These are phyloP conservation scores for Esperia sulphurella DNA, from an alignment of 2,888 invertebrate genomes.

Conservation along the genomic window DNA sequence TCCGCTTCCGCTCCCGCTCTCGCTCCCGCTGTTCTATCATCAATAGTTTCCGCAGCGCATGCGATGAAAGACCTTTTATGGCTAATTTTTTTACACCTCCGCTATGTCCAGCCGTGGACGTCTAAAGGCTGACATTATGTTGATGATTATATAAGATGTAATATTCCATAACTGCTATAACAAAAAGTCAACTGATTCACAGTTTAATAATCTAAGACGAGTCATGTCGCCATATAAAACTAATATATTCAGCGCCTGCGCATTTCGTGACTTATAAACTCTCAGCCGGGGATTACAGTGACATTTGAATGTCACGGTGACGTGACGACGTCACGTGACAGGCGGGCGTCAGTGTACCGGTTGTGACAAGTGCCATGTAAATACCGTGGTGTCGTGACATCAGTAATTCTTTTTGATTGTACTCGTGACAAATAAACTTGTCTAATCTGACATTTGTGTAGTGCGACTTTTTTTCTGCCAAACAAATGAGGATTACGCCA, in stretches of 20 bases:
- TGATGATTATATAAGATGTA: too few species aligned
- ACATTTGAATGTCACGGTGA: constrained; percentile 26
- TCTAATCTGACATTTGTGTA: neutral
- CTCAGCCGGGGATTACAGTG: constrained; percentile 11
- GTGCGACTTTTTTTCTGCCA: neutral
- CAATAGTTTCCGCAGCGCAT: too few species aligned
- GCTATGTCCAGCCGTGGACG: too few species aligned
- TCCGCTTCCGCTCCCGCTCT: too few species aligned
- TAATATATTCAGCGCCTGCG: constrained; percentile 24
- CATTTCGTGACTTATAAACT: constrained; percentile 5
- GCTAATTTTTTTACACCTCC: too few species aligned
- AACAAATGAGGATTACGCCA: neutral
- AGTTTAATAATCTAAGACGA: constrained; percentile 33
- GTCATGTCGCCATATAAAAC: constrained; percentile 35
- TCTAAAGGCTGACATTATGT: too few species aligned
- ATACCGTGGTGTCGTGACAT: constrained; percentile 12
- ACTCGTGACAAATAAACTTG: neutral
- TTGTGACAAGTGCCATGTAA: constrained; percentile 21
- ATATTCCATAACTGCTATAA: neutral
- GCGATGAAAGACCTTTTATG: too few species aligned
- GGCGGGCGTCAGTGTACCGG: constrained; percentile 8
- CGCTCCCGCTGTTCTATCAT: too few species aligned
- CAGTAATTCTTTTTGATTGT: neutral
- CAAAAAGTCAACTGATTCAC: constrained; percentile 21
- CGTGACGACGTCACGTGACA: neutral